Conservation (phyloP, 2,797 vertebrate species). For the Linurgus olivaceus region DNA sequence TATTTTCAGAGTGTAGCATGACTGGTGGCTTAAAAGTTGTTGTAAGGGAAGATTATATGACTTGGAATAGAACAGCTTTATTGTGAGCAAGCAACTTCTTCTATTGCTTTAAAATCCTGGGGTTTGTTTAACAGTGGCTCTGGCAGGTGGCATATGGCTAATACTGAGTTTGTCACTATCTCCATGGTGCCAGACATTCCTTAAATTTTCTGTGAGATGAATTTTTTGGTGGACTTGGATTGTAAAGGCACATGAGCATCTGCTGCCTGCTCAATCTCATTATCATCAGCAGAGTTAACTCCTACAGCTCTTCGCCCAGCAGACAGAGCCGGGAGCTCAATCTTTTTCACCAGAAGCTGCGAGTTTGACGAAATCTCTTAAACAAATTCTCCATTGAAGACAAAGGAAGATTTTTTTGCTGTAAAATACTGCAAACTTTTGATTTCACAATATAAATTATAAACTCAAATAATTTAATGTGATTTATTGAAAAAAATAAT, state of each 20-base stretch:
- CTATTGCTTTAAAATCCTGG: slow-evolving; percentile 73
- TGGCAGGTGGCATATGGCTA: slow-evolving; percentile 87
- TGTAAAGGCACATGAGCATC: slow-evolving; percentile 94
- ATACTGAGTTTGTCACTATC: slow-evolving; percentile 55
- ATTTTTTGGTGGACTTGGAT: slow-evolving; percentile 77
- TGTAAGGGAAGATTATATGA: neutral
- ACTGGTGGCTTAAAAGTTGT: slow-evolving; percentile 61
- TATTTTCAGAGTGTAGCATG: neutral
- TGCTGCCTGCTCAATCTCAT: slow-evolving; percentile 86
- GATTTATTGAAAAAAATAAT: neutral
- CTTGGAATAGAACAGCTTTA: slow-evolving; percentile 16
- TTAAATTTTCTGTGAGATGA: slow-evolving; percentile 76
- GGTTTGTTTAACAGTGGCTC: slow-evolving; percentile 80
- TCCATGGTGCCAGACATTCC: slow-evolving; percentile 75
- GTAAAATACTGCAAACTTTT: neutral
- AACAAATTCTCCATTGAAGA: neutral
- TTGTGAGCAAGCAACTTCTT: slow-evolving; percentile 72
- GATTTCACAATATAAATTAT: neutral
- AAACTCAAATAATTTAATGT: neutral
- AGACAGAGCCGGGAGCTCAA: neutral
- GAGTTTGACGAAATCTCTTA: neutral
- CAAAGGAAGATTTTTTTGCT: neutral
- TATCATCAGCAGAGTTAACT: slow-evolving; percentile 85
- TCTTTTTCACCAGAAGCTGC: neutral
- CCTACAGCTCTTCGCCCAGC: slow-evolving; percentile 66